These are phyloP conservation scores for Datnioides undecimradiatus DNA, from an alignment of 2,113 vertebrate genomes.

Conservation along the genomic window DNA sequence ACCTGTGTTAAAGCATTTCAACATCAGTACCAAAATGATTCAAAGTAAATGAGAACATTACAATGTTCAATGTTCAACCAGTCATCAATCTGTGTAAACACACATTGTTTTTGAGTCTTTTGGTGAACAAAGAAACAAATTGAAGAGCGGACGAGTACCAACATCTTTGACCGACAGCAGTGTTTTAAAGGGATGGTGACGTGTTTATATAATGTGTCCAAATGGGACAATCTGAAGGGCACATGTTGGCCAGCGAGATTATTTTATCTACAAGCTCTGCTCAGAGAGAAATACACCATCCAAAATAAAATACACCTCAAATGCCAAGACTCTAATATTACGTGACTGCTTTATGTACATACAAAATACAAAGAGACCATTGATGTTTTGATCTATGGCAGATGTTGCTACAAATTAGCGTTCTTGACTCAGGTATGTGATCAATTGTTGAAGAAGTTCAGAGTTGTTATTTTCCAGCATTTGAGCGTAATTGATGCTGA, in stretches of 20 bases:
- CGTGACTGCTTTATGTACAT: no score
- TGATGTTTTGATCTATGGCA: neutral
- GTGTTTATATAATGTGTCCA: neutral
- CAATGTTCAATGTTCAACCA: neutral
- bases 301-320: no score
- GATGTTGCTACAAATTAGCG: conserved; percentile 1
- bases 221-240: neutral
- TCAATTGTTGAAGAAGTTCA: conserved; percentile 6
- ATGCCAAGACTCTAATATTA: neutral
- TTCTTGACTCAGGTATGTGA: neutral
- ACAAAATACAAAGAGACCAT: neutral
- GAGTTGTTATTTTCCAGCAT: neutral
- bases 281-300: neutral
- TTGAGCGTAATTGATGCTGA: neutral
- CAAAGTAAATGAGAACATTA: neutral
- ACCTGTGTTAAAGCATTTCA: conserved; percentile 26
- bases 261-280: neutral
- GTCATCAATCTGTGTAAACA: no score
- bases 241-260: neutral
- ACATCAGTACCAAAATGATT: neutral
- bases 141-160: no score
- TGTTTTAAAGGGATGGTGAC: no score
- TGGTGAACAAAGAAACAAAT: no score
- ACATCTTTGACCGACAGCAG: no score
- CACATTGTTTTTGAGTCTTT: no score